Conservation (phyloP, 2,113 vertebrate species). For the Esox niger region DNA sequence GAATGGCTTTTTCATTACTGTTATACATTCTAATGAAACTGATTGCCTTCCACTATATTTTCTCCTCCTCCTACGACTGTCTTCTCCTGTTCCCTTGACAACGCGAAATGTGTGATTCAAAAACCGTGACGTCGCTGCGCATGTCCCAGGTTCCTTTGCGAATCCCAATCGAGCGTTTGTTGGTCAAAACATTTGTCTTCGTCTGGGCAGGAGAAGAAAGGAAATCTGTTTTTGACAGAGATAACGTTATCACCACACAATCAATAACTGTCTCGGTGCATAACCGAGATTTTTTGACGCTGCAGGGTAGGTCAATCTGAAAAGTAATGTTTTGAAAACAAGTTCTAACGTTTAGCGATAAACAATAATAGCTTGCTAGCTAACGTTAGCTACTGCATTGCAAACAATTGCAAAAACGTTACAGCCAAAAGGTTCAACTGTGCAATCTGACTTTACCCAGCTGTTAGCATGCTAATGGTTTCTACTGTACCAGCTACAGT, state of each 20-base stretch:
- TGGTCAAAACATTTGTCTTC: conserved; percentile 44
- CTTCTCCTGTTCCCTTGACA: conserved; percentile 65
- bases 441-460: too few relatives aligned
- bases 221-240: background rate
- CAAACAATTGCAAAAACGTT: too few relatives aligned
- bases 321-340: background rate
- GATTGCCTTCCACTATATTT: too few relatives aligned
- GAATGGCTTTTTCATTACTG: too few relatives aligned
- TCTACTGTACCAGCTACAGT: too few relatives aligned
- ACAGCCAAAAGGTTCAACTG: background rate
- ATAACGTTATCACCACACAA: too few relatives aligned
- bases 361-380: conserved; percentile 51
- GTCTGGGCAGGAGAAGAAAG: background rate
- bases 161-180: conserved; percentile 41
- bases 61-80: too few relatives aligned
- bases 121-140: conserved; percentile 57
- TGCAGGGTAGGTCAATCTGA: conserved; percentile 31
- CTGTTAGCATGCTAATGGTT: too few relatives aligned
- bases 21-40: too few relatives aligned
- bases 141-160: conserved; percentile 77
- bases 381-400: background rate
- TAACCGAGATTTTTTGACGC: background rate
- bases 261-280: background rate
- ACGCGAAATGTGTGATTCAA: conserved; percentile 76
- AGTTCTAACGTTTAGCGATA: conserved; percentile 24